A percentile compares a stretch with the other conserved stretches of the same genome.
Evolutionary conservation across 2,888 invertebrate species (phyloP).

Genomic region (Halictus quadricinctus): DNA sequence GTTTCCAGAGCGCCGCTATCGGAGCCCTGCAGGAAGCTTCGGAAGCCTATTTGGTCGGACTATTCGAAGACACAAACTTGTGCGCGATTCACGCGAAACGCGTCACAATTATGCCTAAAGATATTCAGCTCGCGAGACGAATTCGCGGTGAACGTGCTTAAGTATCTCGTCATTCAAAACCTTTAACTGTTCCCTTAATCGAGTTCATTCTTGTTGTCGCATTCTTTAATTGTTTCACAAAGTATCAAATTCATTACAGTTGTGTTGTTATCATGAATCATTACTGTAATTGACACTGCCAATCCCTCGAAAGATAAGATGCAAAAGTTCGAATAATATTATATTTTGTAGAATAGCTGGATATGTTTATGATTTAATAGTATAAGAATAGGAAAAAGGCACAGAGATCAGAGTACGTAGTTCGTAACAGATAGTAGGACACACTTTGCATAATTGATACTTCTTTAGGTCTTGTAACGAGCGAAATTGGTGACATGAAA

Average conservation of each 20-base stretch:
- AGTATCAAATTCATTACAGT: slow-evolving; percentile 61
- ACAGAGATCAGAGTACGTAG: slow-evolving; percentile 21
- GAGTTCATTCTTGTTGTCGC: slow-evolving; percentile 68
- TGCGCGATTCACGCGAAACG: slow-evolving; percentile 97
- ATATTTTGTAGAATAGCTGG: slow-evolving; percentile 34
- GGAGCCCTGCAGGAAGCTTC: slow-evolving; percentile 96
- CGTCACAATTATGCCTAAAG: slow-evolving; percentile 99
- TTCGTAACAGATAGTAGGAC: slow-evolving; percentile 7
- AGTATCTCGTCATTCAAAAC: slow-evolving; percentile 73
- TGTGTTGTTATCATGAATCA: slow-evolving; percentile 66
- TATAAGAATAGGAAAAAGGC: slow-evolving; percentile 11
- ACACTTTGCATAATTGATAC: slow-evolving; percentile 20
- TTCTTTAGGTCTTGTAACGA: slow-evolving; percentile 24
- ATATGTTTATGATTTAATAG: slow-evolving; percentile 37
- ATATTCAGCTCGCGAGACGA: slow-evolving; percentile 97
- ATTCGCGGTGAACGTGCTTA: slow-evolving; percentile 98
- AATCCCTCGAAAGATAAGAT: slow-evolving; percentile 60
- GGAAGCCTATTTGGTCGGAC: slow-evolving; percentile 95
- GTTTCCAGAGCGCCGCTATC: slow-evolving; percentile 97
- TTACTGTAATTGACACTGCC: slow-evolving; percentile 76
- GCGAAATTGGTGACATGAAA: slow-evolving; percentile 14
- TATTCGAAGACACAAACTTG: slow-evolving; percentile 99
- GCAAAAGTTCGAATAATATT: slow-evolving; percentile 32
- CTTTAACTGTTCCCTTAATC: slow-evolving; percentile 39
- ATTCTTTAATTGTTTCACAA: slow-evolving; percentile 62